Evolutionary conservation across 1,140 invertebrate species (phyloP).

Genomic region (Tetragonula clypearis): DNA sequence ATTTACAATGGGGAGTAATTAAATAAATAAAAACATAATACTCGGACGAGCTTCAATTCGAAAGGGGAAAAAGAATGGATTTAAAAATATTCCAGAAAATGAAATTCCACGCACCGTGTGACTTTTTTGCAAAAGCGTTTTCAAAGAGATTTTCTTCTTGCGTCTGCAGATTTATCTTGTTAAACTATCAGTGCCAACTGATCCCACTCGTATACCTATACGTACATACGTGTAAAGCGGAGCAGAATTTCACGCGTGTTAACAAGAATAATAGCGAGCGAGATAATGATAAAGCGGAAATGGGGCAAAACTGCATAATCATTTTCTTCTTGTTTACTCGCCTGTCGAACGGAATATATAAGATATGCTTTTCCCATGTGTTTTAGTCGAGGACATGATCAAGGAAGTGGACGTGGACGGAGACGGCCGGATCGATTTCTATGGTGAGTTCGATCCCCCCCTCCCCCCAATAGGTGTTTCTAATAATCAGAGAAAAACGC

Average conservation of each 20-base stretch:
- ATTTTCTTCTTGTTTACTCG: background rate
- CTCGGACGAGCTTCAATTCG: background rate
- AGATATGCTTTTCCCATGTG: slow-evolving; percentile 61
- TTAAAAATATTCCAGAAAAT: background rate
- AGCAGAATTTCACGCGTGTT: background rate
- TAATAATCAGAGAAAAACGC: slow-evolving; percentile 28
- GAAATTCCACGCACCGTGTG: background rate
- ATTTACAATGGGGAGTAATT: background rate
- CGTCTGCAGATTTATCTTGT: background rate
- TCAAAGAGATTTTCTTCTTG: background rate
- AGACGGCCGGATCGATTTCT: slow-evolving; percentile 94
- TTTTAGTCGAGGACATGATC: slow-evolving; percentile 95
- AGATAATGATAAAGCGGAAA: background rate
- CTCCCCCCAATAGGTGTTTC: background rate
- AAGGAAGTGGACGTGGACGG: slow-evolving; percentile 95
- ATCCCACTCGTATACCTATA: no score
- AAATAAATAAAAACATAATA: background rate
- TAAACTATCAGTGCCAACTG: background rate
- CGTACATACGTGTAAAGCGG: no score
- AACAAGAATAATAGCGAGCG: no score
- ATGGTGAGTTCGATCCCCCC: slow-evolving; percentile 83
- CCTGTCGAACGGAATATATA: background rate
- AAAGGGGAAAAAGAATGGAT: background rate
- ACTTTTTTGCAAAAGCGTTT: background rate
- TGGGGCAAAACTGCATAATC: no score